Percentiles rank a stretch among this genome's conserved stretches.
Evolutionary conservation across 2,797 vertebrate genomes (phyloP).

Genomic region (Phataginus tetradactyla): DNA sequence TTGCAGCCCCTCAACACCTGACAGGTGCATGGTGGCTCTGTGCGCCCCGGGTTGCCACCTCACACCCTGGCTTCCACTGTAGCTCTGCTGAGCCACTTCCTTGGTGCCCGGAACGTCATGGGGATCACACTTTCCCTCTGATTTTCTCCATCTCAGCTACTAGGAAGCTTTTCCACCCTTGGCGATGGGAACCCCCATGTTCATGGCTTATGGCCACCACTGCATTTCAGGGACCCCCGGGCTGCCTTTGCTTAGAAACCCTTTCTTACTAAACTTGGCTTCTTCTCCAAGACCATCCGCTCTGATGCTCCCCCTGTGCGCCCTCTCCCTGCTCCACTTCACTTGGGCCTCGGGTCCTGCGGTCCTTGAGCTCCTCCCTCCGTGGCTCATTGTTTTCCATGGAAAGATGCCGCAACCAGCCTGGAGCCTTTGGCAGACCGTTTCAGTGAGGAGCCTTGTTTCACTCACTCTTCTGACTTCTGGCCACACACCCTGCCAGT

Average conservation of each 20-base stretch:
- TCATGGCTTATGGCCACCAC: no score
- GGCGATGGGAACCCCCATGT: background rate
- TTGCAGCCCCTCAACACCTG: rapidly evolving
- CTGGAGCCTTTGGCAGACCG: background rate
- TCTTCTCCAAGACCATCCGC: background rate
- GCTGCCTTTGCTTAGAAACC: background rate
- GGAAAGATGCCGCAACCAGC: no score
- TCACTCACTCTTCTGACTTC: background rate
- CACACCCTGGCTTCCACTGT: rapidly evolving
- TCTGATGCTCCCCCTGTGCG: rapidly evolving
- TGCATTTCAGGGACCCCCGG: background rate
- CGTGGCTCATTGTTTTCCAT: rapidly evolving
- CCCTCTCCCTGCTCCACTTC: background rate
- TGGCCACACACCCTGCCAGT: background rate
- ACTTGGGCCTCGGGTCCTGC: background rate
- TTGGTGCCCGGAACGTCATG: rapidly evolving
- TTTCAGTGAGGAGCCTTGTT: background rate
- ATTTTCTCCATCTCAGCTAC: no score
- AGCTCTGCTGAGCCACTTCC: background rate
- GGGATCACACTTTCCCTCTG: rapidly evolving
- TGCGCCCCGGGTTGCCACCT: rapidly evolving
- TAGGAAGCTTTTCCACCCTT: background rate
- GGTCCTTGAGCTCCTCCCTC: no score
- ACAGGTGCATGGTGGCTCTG: background rate
- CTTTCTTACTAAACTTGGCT: background rate